Percentiles rank a stretch among this genome's conserved stretches.
Evolutionary conservation across 2,113 vertebrate species (phyloP).

Genomic region (Halcyon malimbica): DNA sequence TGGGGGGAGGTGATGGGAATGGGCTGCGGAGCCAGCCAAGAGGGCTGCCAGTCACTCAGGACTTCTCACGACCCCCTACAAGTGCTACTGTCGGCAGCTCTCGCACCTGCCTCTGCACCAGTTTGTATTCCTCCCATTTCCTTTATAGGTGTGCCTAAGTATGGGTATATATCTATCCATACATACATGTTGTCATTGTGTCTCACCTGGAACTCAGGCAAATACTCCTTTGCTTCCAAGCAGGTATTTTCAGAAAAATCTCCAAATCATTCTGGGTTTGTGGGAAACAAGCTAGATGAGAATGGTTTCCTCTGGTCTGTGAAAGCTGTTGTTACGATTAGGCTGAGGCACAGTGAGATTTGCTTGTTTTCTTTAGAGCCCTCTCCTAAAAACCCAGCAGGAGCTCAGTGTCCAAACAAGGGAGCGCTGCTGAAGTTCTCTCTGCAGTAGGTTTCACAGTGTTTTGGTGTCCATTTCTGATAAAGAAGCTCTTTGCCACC

Average conservation of each 20-base stretch:
- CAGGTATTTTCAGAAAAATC: background rate
- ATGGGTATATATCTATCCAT: background rate
- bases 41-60: accelerated
- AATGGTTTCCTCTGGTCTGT: background rate
- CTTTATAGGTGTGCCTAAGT: background rate
- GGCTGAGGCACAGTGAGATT: background rate
- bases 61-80: accelerated
- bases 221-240: background rate
- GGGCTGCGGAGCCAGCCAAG: background rate
- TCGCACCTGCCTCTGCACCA: no score
- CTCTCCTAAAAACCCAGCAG: background rate
- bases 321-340: background rate
- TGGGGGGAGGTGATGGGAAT: background rate
- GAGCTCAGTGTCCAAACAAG: background rate
- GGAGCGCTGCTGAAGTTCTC: background rate
- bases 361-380: background rate
- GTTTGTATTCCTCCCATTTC: background rate
- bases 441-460: background rate
- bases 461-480: background rate
- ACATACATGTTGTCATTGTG: background rate
- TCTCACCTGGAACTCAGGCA: background rate
- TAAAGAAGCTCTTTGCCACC: background rate
- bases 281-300: background rate
- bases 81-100: no score
- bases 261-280: background rate